These are phyloP conservation scores for Ruditapes philippinarum DNA, from an alignment of 1,140 invertebrate genomes.

Conservation along the genomic window DNA sequence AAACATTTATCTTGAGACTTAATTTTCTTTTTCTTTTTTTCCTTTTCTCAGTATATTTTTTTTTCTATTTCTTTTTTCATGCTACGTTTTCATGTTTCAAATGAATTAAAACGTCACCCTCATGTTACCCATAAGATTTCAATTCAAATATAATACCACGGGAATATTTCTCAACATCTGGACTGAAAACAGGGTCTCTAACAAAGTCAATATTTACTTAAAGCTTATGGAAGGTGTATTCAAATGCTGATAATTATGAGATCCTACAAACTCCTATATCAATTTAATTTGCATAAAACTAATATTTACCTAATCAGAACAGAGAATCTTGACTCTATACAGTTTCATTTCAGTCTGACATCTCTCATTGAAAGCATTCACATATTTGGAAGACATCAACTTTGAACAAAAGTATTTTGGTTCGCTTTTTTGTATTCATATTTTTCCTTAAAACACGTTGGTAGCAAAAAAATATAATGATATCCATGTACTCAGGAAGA, in stretches of 20 bases:
- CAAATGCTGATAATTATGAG: conserved; percentile 45
- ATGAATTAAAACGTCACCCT: neutral
- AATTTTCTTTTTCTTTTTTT: neutral
- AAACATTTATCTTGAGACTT: neutral
- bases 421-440: no score
- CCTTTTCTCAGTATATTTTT: no score
- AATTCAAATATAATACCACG: neutral
- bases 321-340: neutral
- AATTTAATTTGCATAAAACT: conserved; percentile 63
- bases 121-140: neutral
- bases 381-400: no score
- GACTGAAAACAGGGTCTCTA: neutral
- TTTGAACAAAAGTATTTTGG: no score
- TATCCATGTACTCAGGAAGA: no score
- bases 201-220: conserved; percentile 51
- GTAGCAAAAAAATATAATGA: no score
- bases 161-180: neutral
- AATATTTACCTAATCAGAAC: conserved; percentile 60
- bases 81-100: no score
- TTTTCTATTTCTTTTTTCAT: no score
- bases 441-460: no score
- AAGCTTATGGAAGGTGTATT: neutral
- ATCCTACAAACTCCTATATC: neutral
- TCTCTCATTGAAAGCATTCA: no score
- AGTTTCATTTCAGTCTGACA: no score